Conservation (phyloP, 2,888 invertebrate species). For the Hypomecis punctinalis region DNA sequence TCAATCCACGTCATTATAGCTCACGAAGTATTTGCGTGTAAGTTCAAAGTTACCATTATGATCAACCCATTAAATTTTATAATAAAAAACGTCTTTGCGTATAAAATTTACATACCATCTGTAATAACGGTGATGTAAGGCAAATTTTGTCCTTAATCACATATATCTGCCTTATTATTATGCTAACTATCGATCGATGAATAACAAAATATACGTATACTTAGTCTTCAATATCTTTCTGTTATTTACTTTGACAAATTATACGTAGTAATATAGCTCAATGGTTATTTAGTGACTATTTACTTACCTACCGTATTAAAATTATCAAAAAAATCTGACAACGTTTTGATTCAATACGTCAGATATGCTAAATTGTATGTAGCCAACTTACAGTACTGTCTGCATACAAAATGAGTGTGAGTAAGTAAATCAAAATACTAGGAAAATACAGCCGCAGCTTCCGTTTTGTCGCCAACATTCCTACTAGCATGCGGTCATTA, state of each 20-base stretch:
- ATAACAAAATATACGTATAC: not conserved
- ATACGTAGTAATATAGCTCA: too few species aligned
- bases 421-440: slow-evolving; percentile 13
- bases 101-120: slow-evolving; percentile 4
- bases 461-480: slow-evolving; percentile 11
- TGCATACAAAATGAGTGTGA: slow-evolving; percentile 26
- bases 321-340: too few species aligned
- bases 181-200: not conserved
- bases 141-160: slow-evolving; percentile 3
- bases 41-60: slow-evolving; percentile 19
- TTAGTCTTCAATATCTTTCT: not conserved
- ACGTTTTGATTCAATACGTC: slow-evolving; percentile 5
- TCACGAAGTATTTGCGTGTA: not conserved
- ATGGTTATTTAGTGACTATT: too few species aligned
- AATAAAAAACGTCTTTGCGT: not conserved
- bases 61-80: slow-evolving; percentile 3
- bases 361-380: slow-evolving; percentile 22
- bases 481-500: slow-evolving; percentile 4
- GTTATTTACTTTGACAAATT: too few species aligned
- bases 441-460: slow-evolving; percentile 19
- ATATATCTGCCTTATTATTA: not conserved
- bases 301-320: too few species aligned
- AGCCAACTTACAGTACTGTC: slow-evolving; percentile 12
- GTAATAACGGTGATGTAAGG: slow-evolving; percentile 5
- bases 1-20: not conserved